Base-by-base conservation (phyloP, 37 sponge, comb jelly and placozoan genomes). In the Oopsacas minuta region DNA sequence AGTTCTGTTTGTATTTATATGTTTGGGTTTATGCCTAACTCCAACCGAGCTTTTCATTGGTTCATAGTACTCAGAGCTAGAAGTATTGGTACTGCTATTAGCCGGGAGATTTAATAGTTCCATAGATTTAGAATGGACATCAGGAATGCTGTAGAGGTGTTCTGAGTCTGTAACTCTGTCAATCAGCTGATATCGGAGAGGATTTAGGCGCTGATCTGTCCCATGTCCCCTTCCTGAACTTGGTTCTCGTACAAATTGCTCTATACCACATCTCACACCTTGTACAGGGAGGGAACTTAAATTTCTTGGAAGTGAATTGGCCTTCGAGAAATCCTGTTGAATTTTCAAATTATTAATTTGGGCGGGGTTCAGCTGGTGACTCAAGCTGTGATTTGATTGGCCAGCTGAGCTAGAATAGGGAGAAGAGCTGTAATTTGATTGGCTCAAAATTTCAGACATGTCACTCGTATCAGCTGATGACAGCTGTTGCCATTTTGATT, bases 371-470 rank as follows among this genome's bases (percentile, higher is more conserved):
- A n/a, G n/a, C n/a, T n/a, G n/a, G 49, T 42, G 49, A 8, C 8
- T 8, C 22, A 12, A 61, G 75, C 75, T 61, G 30, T 61, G 28
- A n/a, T 12, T 25, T 5, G 75, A 61, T 12, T 61, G 75, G 3
- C 75, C 30, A 3, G 28, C 22, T 25, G 75, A 61, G 30, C 75
- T 61, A 5, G 75, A n/a, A n/a, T 61, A 61, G 75, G 30, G 75
- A 5, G 75, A 61, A 61, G 75, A 34, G 75, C 75, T 61, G 75
- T 61, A 61, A 61, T 61, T 61, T n/a, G 75, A 61, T 61, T 61
- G 75, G 75, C 75, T 61, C 32, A 61, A 3, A 3, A 10, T 34
- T 34, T 61, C 75, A 5, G 75, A 61, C 1, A 25, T 32, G 75
- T 61, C 75, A 34, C 75, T 61, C 5, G 75, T 61, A 5, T 61